Base-by-base conservation (phyloP, 2,888 invertebrate species). In the Drepanosiphum platanoidis region DNA sequence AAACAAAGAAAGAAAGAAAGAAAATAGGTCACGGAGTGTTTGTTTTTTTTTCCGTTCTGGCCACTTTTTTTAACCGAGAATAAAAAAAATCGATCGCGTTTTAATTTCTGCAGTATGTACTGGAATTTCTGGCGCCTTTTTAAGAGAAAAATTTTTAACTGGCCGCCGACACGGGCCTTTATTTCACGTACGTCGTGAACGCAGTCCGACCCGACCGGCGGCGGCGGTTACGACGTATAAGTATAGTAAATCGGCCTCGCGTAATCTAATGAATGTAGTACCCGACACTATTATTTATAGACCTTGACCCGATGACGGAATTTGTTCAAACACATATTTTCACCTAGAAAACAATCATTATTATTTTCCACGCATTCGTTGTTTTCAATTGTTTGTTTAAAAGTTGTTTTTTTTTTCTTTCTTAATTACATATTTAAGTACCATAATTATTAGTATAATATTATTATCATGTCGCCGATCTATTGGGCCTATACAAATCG, bases 31-130 rank as follows among this genome's bases (percentile, higher is more conserved):
- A 72, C 9, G 30, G 42, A 18, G 42, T 46, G 1, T 46, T 42
- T 72, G 8, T 72, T 30, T 42, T 42, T 8, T 15, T 42, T 42
- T 72, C 30, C 42, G n/a, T n/a, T n/a, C n/a, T 72, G 9, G 30
- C 9, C 42, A 30, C 42, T 72, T 72, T 42, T 30, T n/a, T n/a
- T n/a, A n/a, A 22, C 3, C 9, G 9, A 42, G 30, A 18, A 36
- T n/a, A 34, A 13, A 18, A 72, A 42, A 72, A 72, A 72, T 72
- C 72, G 72, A 72, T 72, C 22, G 30, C 30, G 30, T 30, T 42
- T 46, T 72, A 46, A 46, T 72, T 72, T 15, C 34, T 70, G 34
- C 42, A 42, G n/a, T n/a, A n/a, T 71, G 39, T 27, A 34, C 71
- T 13, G 9, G 42, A 30, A 30, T 72, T 18, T 46, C 42, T 46